Evolutionary conservation across 2,888 invertebrate species (phyloP).

Genomic region (Smittia aterrima): DNA sequence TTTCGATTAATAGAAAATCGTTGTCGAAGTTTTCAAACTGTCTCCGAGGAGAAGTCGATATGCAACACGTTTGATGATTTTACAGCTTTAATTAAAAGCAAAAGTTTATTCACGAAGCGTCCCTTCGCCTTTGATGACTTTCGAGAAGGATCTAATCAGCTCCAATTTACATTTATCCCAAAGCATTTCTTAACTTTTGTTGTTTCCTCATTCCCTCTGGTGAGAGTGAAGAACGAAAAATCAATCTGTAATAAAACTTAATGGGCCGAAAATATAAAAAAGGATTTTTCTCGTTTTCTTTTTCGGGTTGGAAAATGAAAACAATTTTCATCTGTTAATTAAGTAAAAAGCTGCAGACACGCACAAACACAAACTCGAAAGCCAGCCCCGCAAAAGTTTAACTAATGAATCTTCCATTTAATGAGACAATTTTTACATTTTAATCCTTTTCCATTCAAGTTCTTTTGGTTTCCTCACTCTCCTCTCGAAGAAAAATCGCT

Average conservation of each 20-base stretch:
- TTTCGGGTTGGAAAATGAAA: neutral
- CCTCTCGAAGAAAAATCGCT: conserved; percentile 13
- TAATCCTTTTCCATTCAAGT: conserved; percentile 39
- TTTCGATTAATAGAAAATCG: no score
- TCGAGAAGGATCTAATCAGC: neutral
- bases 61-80: conserved; percentile 27
- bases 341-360: conserved; percentile 32
- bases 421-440: conserved; percentile 42
- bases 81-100: conserved; percentile 13
- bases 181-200: conserved; percentile 20
- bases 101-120: neutral
- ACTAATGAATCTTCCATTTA: conserved; percentile 40
- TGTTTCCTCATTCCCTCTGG: neutral
- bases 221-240: conserved; percentile 32
- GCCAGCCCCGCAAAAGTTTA: conserved; percentile 7
- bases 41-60: no score
- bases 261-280: conserved; percentile 40
- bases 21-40: no score
- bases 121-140: conserved; percentile 1
- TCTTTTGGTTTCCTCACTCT: conserved; percentile 15
- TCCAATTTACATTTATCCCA: conserved; percentile 5
- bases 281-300: neutral
- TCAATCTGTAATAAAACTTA: conserved; percentile 42
- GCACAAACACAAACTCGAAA: conserved; percentile 10
- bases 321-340: conserved; percentile 39